Percentiles rank a stretch among this genome's conserved stretches.
These are phyloP conservation scores for Arion vulgaris DNA, from an alignment of 1,140 invertebrate genomes.

Conservation along the genomic window DNA sequence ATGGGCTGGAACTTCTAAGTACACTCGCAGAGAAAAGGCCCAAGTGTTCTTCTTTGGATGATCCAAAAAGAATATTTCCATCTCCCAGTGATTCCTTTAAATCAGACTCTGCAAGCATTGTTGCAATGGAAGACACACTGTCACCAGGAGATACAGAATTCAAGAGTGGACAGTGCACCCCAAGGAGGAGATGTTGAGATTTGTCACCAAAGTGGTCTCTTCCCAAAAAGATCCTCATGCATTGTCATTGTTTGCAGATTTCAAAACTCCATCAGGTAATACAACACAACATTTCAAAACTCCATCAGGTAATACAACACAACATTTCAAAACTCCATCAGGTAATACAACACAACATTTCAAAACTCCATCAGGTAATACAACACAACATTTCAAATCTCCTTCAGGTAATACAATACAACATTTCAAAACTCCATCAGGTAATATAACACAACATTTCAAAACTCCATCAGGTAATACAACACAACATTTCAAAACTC, in stretches of 20 bases:
- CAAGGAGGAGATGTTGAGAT: constrained; percentile 39
- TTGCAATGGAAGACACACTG: constrained; percentile 31
- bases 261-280: constrained; percentile 42
- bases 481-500: too few relatives aligned
- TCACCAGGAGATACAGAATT: constrained; percentile 43
- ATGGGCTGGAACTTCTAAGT: constrained; percentile 85
- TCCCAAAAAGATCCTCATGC: constrained; percentile 37
- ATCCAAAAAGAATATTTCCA: constrained; percentile 41
- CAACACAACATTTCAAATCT: too few relatives aligned
- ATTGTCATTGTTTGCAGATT: constrained; percentile 20
- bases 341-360: constrained; percentile 41
- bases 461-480: too few relatives aligned
- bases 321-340: constrained; percentile 39
- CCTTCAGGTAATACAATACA: too few relatives aligned
- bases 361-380: constrained; percentile 41
- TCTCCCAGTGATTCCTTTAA: constrained; percentile 52
- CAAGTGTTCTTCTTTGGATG: constrained; percentile 77
- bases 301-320: constrained; percentile 36
- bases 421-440: too few relatives aligned
- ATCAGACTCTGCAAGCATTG: constrained; percentile 36
- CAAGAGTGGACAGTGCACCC: constrained; percentile 60
- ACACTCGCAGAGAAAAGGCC: constrained; percentile 88
- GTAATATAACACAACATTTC: too few relatives aligned
- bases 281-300: constrained; percentile 36
- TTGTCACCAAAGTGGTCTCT: constrained; percentile 47